Conservation (phyloP, 2,113 vertebrate species). For the Puntigrus tetrazona region DNA sequence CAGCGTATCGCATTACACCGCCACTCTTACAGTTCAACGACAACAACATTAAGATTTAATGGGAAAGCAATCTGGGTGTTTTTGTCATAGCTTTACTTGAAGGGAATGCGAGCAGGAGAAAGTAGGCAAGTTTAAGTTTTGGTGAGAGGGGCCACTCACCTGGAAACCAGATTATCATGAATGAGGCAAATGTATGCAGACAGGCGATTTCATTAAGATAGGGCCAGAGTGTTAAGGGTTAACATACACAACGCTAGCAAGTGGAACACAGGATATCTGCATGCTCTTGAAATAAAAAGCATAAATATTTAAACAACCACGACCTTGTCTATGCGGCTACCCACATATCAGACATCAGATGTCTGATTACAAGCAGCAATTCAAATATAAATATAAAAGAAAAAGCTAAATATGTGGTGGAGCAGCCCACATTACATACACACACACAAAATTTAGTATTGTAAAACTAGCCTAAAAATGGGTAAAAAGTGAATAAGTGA, state of each 20-base stretch:
- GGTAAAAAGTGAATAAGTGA: no score
- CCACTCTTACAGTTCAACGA: background rate
- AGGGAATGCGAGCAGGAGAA: constrained; percentile 17
- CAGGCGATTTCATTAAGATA: constrained; percentile 50
- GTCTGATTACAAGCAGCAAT: background rate
- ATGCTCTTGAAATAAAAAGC: background rate
- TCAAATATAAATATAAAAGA: background rate
- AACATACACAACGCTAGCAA: background rate
- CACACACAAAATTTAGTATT: no score
- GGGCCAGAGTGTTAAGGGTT: constrained; percentile 9
- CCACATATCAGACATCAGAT: background rate
- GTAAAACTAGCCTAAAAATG: no score
- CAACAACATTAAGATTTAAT: constrained; percentile 2
- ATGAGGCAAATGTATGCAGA: constrained; percentile 39
- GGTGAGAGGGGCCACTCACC: constrained; percentile 57
- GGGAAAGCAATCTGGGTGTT: constrained; percentile 14
- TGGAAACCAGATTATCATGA: constrained; percentile 58
- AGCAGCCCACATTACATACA: no score
- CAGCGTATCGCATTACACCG: background rate
- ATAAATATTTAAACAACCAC: constrained; percentile 7
- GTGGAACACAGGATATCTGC: background rate
- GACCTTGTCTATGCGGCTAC: background rate
- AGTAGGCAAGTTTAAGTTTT: constrained; percentile 15
- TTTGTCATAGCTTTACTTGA: background rate
- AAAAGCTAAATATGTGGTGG: background rate